phyloP scores from a whole-genome alignment of 2,113 vertebrate species.

The Tragelaphus imberbis region DNA sequence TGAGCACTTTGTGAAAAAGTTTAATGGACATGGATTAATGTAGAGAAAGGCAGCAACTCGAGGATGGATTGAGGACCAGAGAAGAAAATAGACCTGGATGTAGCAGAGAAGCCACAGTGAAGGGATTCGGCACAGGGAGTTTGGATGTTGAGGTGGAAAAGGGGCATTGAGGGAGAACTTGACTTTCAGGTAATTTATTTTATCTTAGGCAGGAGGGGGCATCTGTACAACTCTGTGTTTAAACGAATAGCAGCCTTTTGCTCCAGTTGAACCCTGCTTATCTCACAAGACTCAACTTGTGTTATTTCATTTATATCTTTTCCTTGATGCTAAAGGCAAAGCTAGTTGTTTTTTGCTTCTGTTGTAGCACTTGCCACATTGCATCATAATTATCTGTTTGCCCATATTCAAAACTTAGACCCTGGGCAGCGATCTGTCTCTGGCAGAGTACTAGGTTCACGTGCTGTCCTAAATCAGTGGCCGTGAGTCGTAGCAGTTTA shows the following conservation, averaged over 20 bases:
- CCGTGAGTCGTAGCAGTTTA: background rate
- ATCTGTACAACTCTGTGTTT: background rate
- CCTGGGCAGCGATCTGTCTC: background rate
- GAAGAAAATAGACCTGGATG: background rate
- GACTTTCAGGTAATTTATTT: background rate
- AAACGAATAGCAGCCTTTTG: background rate
- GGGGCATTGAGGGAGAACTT: background rate
- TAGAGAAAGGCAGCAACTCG: background rate
- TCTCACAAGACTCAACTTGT: background rate
- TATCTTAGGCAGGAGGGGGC: background rate
- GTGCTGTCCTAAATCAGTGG: background rate
- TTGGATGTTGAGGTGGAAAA: background rate
- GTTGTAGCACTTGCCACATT: background rate
- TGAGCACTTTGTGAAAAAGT: background rate
- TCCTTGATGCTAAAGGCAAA: background rate
- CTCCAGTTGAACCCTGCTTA: background rate
- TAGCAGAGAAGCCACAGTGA: background rate
- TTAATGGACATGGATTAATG: background rate
- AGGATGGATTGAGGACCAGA: background rate
- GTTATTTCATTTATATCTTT: background rate
- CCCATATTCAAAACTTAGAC: background rate
- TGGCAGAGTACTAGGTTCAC: background rate
- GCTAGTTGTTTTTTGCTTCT: background rate
- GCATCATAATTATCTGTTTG: background rate
- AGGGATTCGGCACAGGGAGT: background rate